phyloP scores from a whole-genome alignment of 2,113 vertebrate genomes.

The Pelecanus crispus region DNA sequence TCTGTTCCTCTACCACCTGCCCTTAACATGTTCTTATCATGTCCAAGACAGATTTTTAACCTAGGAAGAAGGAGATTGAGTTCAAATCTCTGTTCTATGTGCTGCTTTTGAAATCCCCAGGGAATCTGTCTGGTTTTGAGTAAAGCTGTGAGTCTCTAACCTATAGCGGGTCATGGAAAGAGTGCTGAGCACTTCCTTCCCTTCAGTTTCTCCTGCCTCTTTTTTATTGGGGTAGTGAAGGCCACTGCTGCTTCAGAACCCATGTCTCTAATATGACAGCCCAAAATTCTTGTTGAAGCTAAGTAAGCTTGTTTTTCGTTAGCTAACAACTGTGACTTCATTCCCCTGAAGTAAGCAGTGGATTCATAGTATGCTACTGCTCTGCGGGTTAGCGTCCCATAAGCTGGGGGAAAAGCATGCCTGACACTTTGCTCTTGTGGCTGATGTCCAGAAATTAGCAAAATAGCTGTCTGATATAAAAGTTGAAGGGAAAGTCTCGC shows the following conservation, averaged over 20 bases:
- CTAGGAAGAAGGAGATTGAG: background rate
- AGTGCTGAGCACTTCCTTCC: background rate
- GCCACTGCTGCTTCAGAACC: background rate
- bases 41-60: background rate
- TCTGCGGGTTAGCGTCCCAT: background rate
- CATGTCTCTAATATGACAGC: rapidly evolving
- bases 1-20: background rate
- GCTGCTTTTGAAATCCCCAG: background rate
- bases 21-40: background rate
- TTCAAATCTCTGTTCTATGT: background rate
- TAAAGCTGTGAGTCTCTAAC: background rate
- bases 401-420: background rate
- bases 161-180: background rate
- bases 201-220: background rate
- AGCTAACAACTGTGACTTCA: background rate
- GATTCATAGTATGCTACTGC: background rate
- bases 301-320: background rate
- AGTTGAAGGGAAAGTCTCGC: background rate
- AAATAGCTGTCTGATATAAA: background rate
- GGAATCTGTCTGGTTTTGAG: background rate
- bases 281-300: background rate
- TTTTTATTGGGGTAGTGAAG: background rate
- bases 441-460: background rate
- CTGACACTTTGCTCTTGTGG: background rate
- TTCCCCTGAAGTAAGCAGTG: background rate